Percentiles rank a stretch among this genome's conserved stretches.
Conservation (phyloP, 1,140 invertebrate genomes). For the Hyles vespertilio region DNA sequence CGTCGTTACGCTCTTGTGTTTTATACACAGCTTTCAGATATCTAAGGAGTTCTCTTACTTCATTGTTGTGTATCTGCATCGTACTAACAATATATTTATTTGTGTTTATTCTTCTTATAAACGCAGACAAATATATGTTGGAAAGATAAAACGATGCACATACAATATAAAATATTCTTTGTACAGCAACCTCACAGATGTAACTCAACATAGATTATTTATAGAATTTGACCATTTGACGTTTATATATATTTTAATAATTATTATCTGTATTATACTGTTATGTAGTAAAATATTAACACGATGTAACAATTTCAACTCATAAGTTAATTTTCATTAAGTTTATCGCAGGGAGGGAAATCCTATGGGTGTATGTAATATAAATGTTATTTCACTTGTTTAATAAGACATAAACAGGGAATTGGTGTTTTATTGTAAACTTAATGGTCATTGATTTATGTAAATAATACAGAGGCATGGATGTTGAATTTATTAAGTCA, state of each 20-base stretch:
- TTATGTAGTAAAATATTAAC: slow-evolving; percentile 25
- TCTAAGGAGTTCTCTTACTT: slow-evolving; percentile 15
- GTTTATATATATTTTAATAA: background rate
- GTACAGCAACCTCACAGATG: background rate
- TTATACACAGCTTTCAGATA: slow-evolving; percentile 34
- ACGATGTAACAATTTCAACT: slow-evolving; percentile 18
- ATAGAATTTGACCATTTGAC: background rate
- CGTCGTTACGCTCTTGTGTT: slow-evolving; percentile 50
- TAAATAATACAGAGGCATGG: slow-evolving; percentile 3
- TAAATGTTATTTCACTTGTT: background rate
- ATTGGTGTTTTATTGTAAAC: slow-evolving; percentile 1
- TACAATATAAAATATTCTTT: slow-evolving; percentile 12
- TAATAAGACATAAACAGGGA: background rate
- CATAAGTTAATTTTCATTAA: slow-evolving; percentile 22
- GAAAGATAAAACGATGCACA: slow-evolving; percentile 1
- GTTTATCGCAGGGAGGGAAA: slow-evolving; percentile 7
- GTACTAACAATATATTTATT: background rate
- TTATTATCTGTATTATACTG: background rate
- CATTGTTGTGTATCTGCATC: slow-evolving; percentile 8
- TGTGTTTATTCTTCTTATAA: too few relatives aligned
- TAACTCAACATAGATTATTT: background rate
- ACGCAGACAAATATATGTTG: background rate
- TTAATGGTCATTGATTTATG: slow-evolving; percentile 14
- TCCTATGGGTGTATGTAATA: too few relatives aligned
- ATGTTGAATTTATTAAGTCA: background rate